Evolutionary conservation across 1,140 invertebrate genomes (phyloP).

Genomic region (Meloidogyne exigua): DNA sequence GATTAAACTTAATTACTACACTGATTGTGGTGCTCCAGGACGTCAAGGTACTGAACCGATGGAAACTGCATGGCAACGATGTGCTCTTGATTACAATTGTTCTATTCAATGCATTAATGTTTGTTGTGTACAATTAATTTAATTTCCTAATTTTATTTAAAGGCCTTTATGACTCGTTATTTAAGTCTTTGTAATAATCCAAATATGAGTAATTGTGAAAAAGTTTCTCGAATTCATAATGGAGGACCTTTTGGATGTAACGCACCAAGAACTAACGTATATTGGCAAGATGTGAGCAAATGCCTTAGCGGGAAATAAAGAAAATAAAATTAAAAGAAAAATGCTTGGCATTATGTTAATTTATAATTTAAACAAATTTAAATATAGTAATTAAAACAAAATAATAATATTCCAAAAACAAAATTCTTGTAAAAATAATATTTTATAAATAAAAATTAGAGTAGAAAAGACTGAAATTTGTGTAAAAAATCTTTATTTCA

Average conservation of each 20-base stretch:
- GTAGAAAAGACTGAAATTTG: too few species aligned
- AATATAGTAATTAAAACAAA: too few species aligned
- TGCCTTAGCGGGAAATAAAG: neutral
- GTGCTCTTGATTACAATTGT: neutral
- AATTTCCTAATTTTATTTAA: neutral
- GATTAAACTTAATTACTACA: neutral
- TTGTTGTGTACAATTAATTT: too few species aligned
- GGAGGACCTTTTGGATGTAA: neutral
- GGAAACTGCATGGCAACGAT: neutral
- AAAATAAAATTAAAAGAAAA: neutral
- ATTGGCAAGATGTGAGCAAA: neutral
- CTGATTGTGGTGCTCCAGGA: neutral
- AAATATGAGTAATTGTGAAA: neutral
- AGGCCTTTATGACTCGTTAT: neutral
- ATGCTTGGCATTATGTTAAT: neutral
- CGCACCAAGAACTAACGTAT: neutral
- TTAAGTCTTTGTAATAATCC: neutral
- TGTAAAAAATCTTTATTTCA: too few species aligned
- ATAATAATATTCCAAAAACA: too few species aligned
- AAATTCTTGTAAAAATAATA: too few species aligned
- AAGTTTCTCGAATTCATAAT: neutral
- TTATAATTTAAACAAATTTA: too few species aligned
- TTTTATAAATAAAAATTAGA: too few species aligned
- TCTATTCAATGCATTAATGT: conserved; percentile 1
- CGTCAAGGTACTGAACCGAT: neutral